These are phyloP conservation scores for Leucophenga montana DNA, from an alignment of 2,888 invertebrate genomes.

Conservation along the genomic window DNA sequence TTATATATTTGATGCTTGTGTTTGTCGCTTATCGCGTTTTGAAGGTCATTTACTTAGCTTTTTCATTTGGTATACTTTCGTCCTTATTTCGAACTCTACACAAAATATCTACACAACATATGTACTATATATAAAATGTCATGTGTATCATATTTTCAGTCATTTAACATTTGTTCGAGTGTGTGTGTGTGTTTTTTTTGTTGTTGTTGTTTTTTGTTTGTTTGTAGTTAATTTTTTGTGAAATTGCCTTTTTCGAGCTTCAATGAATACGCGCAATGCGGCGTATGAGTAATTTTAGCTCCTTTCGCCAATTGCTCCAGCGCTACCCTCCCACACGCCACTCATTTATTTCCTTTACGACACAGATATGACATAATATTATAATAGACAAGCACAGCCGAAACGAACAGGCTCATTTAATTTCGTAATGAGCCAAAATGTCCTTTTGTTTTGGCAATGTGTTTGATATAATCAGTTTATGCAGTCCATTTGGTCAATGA, in stretches of 20 bases:
- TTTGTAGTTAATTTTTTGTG: slow-evolving; percentile 63
- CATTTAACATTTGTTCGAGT: slow-evolving; percentile 1
- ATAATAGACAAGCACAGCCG: too few relatives aligned
- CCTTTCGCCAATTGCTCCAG: not conserved
- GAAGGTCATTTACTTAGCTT: slow-evolving; percentile 61
- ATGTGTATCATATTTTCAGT: slow-evolving; percentile 43
- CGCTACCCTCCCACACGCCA: not conserved
- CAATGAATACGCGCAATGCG: slow-evolving; percentile 60
- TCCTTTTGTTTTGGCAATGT: too few relatives aligned
- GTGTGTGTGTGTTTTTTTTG: not conserved
- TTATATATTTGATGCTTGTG: slow-evolving; percentile 35
- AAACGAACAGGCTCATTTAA: too few relatives aligned
- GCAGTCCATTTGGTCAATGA: slow-evolving; percentile 4
- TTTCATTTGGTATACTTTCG: not conserved
- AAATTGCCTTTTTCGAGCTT: slow-evolving; percentile 64
- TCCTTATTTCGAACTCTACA: not conserved
- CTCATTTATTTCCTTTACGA: not conserved
- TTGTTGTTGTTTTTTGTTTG: slow-evolving; percentile 43
- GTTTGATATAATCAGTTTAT: not conserved
- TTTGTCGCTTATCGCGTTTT: slow-evolving; percentile 66
- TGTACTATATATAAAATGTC: slow-evolving; percentile 22
- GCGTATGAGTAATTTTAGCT: slow-evolving; percentile 59
- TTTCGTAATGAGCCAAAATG: not conserved
- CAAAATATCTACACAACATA: not conserved
- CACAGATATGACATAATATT: too few relatives aligned